Conservation (phyloP, 2,888 invertebrate species). For the Sceliomorpha sp. region DNA sequence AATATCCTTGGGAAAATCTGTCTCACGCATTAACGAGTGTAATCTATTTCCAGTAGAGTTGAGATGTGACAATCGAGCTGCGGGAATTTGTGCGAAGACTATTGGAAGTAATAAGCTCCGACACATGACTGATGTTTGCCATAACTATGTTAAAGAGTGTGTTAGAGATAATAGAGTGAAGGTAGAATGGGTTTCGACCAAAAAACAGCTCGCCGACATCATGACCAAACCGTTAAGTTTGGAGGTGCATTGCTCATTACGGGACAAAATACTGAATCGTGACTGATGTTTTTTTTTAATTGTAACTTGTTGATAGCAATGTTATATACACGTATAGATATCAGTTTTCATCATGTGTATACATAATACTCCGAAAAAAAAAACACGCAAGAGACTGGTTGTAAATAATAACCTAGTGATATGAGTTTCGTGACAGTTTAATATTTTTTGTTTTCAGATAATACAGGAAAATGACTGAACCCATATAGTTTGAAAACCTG, state of each 20-base stretch:
- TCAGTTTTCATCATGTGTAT: not conserved
- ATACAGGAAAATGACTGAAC: no score
- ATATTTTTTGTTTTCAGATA: no score
- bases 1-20: slow-evolving; percentile 1
- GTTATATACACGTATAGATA: not conserved
- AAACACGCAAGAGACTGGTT: no score
- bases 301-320: not conserved
- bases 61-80: slow-evolving; percentile 5
- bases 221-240: not conserved
- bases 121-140: slow-evolving; percentile 6
- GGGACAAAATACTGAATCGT: not conserved
- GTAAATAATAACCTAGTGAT: no score
- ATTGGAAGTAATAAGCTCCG: not conserved
- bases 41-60: not conserved
- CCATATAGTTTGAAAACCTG: no score
- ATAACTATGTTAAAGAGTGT: slow-evolving; percentile 9
- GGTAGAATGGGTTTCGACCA: slow-evolving; percentile 1
- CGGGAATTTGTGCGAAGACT: slow-evolving; percentile 1
- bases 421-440: no score
- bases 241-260: not conserved
- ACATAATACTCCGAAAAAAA: no score
- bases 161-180: not conserved
- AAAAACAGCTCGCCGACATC: slow-evolving; percentile 1
- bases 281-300: no score
- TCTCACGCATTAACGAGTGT: not conserved